These are phyloP conservation scores for Hippolais icterina DNA, from an alignment of 2,113 vertebrate species.

Conservation along the genomic window DNA sequence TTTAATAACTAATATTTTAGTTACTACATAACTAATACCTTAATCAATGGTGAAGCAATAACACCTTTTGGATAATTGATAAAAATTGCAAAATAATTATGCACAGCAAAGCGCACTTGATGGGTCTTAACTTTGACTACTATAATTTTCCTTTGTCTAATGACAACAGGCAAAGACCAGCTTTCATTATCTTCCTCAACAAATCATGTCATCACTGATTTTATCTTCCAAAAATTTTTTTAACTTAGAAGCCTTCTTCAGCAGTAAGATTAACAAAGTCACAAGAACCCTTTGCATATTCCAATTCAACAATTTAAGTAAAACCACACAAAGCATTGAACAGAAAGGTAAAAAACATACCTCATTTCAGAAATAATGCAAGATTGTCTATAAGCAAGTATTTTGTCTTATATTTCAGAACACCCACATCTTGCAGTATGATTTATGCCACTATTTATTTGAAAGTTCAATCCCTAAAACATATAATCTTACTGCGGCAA, in stretches of 20 bases:
- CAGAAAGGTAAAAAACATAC: neutral
- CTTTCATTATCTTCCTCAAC: neutral
- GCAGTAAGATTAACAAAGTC: conserved; percentile 22
- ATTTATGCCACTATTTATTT: neutral
- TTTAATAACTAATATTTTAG: neutral
- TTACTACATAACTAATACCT: neutral
- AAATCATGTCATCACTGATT: neutral
- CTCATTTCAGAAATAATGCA: neutral
- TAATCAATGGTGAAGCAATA: neutral
- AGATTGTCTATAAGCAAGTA: neutral
- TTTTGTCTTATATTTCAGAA: conserved; percentile 1
- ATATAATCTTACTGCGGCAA: neutral
- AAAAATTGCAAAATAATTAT: neutral
- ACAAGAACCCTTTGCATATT: neutral
- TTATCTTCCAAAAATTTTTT: conserved; percentile 25
- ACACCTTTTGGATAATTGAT: neutral
- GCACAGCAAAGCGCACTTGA: neutral
- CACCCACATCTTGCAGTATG: neutral
- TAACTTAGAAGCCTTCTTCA: neutral
- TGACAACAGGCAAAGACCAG: neutral
- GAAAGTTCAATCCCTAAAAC: conserved; percentile 19
- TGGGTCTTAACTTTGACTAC: neutral
- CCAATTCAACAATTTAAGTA: conserved; percentile 15
- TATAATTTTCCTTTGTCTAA: conserved; percentile 4
- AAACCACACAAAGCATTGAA: neutral